Evolutionary conservation across 2,797 vertebrate genomes (phyloP), one percentile per base, ranked within the genome.

Genomic region (Sarcoramphus papa): DNA sequence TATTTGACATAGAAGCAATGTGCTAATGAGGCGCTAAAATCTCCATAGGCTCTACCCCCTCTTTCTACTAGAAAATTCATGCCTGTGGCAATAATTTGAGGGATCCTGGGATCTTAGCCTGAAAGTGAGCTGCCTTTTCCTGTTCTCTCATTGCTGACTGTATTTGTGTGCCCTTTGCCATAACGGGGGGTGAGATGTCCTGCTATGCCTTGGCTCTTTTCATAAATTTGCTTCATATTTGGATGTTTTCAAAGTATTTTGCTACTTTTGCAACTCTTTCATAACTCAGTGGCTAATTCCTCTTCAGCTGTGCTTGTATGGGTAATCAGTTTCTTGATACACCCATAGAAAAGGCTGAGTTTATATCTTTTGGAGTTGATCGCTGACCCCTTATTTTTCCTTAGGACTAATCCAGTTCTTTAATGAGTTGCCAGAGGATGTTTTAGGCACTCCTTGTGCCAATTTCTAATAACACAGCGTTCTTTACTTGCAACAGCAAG

Each of bases 401-500:
- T 84, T 68, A 85, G 72, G 27, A 54, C 31, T 94, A 94, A 93
- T 94, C 75, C 62, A 59, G 54, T 45, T 91, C 92, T 96, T 97
- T 97, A 92, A 95, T 93, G 81, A 68, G 75, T 78, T 93, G 95
- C 93, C 96, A 96, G 91, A 83, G 78, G 93, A 95, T 93, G 81
- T 93, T 91, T 95, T 95, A 95, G 60, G 70, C 48, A 27, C 27
- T 93, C 35, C 37, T 79, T 85, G 22, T 96, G 96, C 92, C 94
- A 95, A 12, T 92, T 93, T 89, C 54, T 97, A 95, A 84, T 93
- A 95, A 72, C 81, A 81, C 41, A 22, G 45, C 93, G 64, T 93
- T 95, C 88, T 80, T 94, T 93, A 74, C 97, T 96, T 97, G 96
- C 65, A 77, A 89, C 60, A 94, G 75, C 95, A 97, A 93, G 95